Percentiles rank a stretch among this genome's conserved stretches.
Evolutionary conservation across 2,113 vertebrate species (phyloP).

Genomic region (Pogonocichla stellata): DNA sequence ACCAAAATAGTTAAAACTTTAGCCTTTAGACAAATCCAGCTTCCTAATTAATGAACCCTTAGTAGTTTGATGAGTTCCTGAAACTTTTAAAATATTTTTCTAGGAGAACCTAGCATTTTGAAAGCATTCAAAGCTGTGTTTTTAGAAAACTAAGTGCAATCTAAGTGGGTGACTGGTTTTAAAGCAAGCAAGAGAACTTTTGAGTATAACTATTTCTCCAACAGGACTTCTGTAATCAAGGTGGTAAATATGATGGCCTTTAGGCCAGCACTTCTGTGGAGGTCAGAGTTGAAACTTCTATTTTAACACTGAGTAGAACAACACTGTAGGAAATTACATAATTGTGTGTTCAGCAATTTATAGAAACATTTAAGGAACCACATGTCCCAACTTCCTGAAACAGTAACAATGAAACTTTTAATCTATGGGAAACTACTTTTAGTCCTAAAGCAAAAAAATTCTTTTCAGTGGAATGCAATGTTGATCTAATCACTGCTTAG

Average conservation of each 20-base stretch:
- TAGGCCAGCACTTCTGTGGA: background rate
- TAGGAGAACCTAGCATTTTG: constrained; percentile 22
- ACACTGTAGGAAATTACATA: background rate
- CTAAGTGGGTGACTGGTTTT: background rate
- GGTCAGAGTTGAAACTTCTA: background rate
- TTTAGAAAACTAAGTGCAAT: background rate
- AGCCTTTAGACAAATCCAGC: background rate
- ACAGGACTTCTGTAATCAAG: background rate
- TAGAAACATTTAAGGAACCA: background rate
- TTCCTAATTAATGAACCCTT: background rate
- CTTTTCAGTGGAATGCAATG: background rate
- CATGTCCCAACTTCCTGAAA: background rate
- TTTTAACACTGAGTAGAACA: background rate
- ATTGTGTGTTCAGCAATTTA: background rate
- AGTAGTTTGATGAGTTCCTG: background rate
- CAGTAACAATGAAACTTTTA: background rate
- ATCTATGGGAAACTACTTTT: background rate
- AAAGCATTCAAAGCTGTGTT: background rate
- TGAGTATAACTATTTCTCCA: background rate
- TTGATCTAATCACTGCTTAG: background rate
- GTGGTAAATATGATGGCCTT: background rate
- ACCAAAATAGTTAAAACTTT: background rate
- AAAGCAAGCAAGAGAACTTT: background rate
- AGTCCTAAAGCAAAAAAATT: background rate
- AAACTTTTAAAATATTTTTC: background rate